These are phyloP conservation scores for Polypedilum pembai DNA, from an alignment of 1,140 invertebrate genomes.

Conservation along the genomic window DNA sequence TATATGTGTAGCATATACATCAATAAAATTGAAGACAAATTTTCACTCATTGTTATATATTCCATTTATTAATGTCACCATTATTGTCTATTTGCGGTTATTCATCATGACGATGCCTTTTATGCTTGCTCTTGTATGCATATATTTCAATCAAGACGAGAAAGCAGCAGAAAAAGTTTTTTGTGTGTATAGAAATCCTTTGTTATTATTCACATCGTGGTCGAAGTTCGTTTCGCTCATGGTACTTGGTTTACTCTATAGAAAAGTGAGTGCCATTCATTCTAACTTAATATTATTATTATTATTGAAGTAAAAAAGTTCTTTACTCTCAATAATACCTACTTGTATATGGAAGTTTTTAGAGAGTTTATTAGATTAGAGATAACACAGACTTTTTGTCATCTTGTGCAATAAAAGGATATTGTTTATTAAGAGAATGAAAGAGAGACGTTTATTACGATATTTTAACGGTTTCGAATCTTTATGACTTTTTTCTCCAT, in stretches of 20 bases:
- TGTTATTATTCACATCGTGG: constrained; percentile 3
- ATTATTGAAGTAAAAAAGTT: neutral
- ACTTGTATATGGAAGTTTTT: neutral
- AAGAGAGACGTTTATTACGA: constrained; percentile 18
- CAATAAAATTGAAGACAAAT: constrained; percentile 22
- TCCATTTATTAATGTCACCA: constrained; percentile 9
- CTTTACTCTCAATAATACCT: neutral
- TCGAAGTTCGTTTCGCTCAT: neutral
- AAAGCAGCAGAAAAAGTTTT: neutral
- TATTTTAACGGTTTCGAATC: constrained; percentile 22
- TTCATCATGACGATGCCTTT: constrained; percentile 8
- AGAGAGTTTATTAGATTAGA: constrained; percentile 8
- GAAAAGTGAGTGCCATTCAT: no score
- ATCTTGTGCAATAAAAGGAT: constrained; percentile 1
- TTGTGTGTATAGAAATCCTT: neutral
- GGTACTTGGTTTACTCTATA: no score
- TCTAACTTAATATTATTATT: no score
- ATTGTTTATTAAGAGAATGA: constrained; percentile 22
- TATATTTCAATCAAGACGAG: neutral
- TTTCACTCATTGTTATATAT: constrained; percentile 22
- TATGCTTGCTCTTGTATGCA: constrained; percentile 9
- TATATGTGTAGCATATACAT: constrained; percentile 13
- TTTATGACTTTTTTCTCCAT: neutral
- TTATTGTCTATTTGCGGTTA: constrained; percentile 22
- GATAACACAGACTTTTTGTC: constrained; percentile 28